A percentile compares a stretch with the other conserved stretches of the same genome.
Evolutionary conservation across 2,797 vertebrate species (phyloP).

Genomic region (Coendou prehensilis): DNA sequence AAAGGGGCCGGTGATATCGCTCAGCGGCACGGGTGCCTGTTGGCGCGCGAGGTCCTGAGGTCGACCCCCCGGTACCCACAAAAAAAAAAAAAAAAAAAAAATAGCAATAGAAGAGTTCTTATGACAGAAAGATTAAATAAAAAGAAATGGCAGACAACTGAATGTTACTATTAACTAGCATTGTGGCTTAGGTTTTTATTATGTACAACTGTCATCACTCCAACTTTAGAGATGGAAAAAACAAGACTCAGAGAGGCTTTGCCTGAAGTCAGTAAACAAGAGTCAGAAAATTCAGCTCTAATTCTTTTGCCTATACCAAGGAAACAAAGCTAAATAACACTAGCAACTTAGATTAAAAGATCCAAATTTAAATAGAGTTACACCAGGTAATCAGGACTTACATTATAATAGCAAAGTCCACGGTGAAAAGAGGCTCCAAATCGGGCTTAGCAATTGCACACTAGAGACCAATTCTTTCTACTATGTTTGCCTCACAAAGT

Average conservation of each 20-base stretch:
- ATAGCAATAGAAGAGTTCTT: not conserved
- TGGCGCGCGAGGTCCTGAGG: no score
- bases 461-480: not conserved
- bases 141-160: not conserved
- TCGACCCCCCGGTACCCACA: no score
- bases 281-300: constrained; percentile 22
- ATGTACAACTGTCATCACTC: not conserved
- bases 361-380: constrained; percentile 24
- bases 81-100: no score
- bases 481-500: not conserved
- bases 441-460: not conserved
- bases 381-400: not conserved
- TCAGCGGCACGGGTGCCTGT: no score
- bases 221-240: constrained; percentile 7
- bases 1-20: no score
- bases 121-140: not conserved
- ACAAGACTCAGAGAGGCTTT: not conserved
- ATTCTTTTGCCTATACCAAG: constrained; percentile 23
- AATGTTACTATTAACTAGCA: not conserved
- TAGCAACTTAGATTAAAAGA: constrained; percentile 20
- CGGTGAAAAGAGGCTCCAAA: not conserved
- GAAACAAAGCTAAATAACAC: not conserved
- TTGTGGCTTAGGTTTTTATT: constrained; percentile 3
- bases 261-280: not conserved
- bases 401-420: not conserved